Evolutionary conservation across 2,888 invertebrate species (phyloP).

Genomic region (Eupithecia exiguata): DNA sequence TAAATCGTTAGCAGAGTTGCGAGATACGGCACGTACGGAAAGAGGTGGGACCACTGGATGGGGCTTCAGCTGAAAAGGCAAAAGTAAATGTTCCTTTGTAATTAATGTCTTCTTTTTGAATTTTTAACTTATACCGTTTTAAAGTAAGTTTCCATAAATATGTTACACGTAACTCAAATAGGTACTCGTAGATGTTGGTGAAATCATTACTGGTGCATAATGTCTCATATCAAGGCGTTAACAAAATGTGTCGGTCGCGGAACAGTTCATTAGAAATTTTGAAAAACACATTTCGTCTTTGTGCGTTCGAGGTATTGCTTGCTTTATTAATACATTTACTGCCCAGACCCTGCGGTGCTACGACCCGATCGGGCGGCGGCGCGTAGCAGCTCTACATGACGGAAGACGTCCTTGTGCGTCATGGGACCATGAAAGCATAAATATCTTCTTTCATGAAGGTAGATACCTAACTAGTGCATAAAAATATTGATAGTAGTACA

Average conservation of each 20-base stretch:
- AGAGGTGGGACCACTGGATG: conserved; percentile 57
- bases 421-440: neutral
- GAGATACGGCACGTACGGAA: conserved; percentile 77
- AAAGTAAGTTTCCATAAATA: neutral
- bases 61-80: conserved; percentile 25
- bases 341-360: too few relatives aligned
- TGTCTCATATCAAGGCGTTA: neutral
- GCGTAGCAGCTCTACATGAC: too few relatives aligned
- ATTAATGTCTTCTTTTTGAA: too few relatives aligned
- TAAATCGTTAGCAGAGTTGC: conserved; percentile 78
- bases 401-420: too few relatives aligned
- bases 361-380: too few relatives aligned
- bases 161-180: neutral
- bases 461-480: neutral
- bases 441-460: neutral
- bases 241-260: neutral
- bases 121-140: too few relatives aligned
- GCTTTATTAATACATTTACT: neutral
- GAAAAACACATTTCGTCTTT: neutral
- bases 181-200: too few relatives aligned
- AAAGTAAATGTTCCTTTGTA: neutral
- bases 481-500: neutral
- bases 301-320: neutral
- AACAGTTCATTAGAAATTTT: neutral
- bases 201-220: too few relatives aligned